Conservation (phyloP, 2,797 vertebrate genomes). For the Anniella stebbinsi region DNA sequence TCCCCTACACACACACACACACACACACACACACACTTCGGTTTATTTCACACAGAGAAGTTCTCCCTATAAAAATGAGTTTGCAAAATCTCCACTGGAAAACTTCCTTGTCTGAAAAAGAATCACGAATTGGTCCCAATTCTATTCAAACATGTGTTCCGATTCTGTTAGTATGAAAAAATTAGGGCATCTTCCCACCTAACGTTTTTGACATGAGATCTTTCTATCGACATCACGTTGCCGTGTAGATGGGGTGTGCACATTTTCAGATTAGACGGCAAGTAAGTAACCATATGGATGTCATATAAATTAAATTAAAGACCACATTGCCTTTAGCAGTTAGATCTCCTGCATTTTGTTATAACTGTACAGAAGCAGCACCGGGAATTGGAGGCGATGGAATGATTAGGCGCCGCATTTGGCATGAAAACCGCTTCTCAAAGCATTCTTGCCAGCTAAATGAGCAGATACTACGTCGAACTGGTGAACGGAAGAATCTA, state of each 20-base stretch:
- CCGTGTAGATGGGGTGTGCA: not conserved
- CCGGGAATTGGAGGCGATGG: constrained; percentile 66
- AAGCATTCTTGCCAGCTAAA: constrained; percentile 59
- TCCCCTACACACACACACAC: too few relatives aligned
- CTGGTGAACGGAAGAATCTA: constrained; percentile 57
- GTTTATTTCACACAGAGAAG: not conserved
- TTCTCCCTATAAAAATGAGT: not conserved
- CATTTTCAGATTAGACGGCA: not conserved
- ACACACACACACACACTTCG: too few relatives aligned
- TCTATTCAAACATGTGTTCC: not conserved
- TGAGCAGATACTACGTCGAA: constrained; percentile 56
- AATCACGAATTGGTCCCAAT: not conserved
- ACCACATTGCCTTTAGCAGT: not conserved
- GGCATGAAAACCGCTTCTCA: constrained; percentile 60
- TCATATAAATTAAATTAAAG: constrained; percentile 19
- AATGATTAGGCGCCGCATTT: constrained; percentile 66
- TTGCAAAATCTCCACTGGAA: not conserved
- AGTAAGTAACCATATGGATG: constrained; percentile 15
- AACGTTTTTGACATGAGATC: not conserved
- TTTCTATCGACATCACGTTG: not conserved
- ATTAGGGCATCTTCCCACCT: not conserved
- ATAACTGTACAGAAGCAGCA: constrained; percentile 50
- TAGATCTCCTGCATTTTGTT: constrained; percentile 42
- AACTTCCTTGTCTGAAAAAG: not conserved
- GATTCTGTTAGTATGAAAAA: not conserved